These are phyloP conservation scores for Meles meles DNA, from an alignment of 2,113 vertebrate species.

Conservation along the genomic window DNA sequence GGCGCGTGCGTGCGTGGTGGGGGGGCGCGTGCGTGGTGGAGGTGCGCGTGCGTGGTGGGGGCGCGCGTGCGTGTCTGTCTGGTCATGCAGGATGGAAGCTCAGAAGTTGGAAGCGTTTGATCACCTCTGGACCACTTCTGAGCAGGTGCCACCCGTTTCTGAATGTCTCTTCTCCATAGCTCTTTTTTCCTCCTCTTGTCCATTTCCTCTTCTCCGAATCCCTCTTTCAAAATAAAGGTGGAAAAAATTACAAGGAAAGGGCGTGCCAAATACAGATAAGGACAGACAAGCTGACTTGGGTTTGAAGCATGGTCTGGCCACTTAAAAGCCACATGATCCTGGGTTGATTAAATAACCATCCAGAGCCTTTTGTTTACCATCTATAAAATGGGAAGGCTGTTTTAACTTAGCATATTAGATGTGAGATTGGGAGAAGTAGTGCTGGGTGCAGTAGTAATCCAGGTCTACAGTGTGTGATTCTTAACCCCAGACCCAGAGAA, in stretches of 20 bases:
- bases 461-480: not conserved
- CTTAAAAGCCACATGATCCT: not conserved
- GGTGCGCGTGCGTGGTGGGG: fast-evolving
- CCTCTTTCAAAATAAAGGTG: not conserved
- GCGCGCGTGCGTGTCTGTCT: fast-evolving
- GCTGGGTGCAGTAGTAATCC: not conserved
- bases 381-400: not conserved
- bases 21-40: fast-evolving
- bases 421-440: not conserved
- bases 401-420: not conserved
- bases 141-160: not conserved
- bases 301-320: not conserved
- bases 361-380: not conserved
- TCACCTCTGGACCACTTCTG: not conserved
- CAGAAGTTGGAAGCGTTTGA: not conserved
- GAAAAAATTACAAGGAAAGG: not conserved
- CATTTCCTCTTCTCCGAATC: not conserved
- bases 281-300: not conserved
- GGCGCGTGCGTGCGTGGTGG: fast-evolving
- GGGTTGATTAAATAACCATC: not conserved
- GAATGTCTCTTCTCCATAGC: not conserved
- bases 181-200: not conserved
- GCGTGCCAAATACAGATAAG: not conserved
- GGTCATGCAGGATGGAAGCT: not conserved
- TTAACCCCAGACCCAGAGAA: not conserved